Base-by-base conservation (phyloP, 2,113 vertebrate genomes). In the Sitta europaea region DNA sequence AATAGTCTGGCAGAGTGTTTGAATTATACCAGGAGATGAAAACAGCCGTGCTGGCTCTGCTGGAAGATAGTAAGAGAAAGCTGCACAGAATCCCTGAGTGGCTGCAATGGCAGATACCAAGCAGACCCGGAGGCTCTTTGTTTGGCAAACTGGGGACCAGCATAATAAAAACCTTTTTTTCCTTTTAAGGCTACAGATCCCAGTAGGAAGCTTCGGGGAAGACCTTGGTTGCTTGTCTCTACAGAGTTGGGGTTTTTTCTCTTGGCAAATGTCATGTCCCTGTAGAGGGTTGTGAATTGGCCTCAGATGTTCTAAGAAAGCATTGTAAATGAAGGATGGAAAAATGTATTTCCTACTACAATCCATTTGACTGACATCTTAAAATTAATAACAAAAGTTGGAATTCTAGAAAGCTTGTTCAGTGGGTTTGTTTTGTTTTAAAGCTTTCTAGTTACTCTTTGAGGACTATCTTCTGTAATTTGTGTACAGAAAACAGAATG, bases 351-450 rank as follows among this genome's bases (percentile, higher is more conserved):
- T 92, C 43, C 8, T 84, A 16, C 59, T 86, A 65, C 18, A 50
- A 31, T 62, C 31, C 25, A 50, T 73, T 81, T 87, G 75, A 80
- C 51, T 88, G 62, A 73, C 29, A 61, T 66, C 40, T 89, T 85
- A 58, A 88, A 94, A 83, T 92, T 62, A 91, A 31, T 75, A 91
- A 40, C 86, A 92, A 31, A 81, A 75, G 29, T 22, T 84, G 70
- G 22, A 63, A 72, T 83, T 85, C 63, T 65, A 67, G 58, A 90
- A 93, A 93, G 28, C 25, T 68, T 65, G 23, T 66, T 86, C 16
- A n/a, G 29, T 58, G 16, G 28, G 5, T 78, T 92, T 47, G 29
- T 25, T 90, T 90, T 72, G 18, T 8, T 90, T 88, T 88, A 40
- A 83, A 88, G 54, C 40, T 66, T 86, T 79, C 45, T 68, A 75